phyloP scores from a whole-genome alignment of 2,113 vertebrate species.

The Mobula hypostoma region DNA sequence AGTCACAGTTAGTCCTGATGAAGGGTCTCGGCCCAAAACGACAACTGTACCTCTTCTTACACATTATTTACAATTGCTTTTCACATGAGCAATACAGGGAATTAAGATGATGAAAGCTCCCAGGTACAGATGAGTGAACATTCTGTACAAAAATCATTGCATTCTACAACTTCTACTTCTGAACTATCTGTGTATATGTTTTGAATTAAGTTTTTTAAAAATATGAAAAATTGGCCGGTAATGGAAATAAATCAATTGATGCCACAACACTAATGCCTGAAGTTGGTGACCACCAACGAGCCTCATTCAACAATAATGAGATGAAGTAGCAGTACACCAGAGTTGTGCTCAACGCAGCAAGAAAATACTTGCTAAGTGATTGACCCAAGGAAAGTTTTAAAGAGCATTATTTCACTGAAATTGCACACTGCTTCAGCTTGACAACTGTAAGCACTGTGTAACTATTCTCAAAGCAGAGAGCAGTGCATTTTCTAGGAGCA shows the following conservation, averaged over 20 bases:
- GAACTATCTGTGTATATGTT: neutral
- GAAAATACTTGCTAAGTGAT: neutral
- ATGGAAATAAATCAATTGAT: neutral
- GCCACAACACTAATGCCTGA: neutral
- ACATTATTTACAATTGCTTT: neutral
- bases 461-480: neutral
- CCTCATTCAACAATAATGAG: neutral
- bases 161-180: neutral
- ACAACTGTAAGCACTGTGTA: neutral
- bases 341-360: neutral
- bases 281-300: neutral
- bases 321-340: neutral
- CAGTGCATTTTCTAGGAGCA: neutral
- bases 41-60: neutral
- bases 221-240: neutral
- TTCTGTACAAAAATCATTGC: neutral
- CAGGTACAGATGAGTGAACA: neutral
- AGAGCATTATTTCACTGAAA: neutral
- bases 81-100: neutral
- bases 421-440: neutral
- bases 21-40: no score
- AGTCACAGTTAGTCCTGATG: no score
- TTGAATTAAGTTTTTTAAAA: neutral
- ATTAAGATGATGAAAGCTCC: neutral
- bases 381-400: neutral